Evolutionary conservation across 2,113 vertebrate genomes (phyloP).

Genomic region (Dicrurus megarhynchus): DNA sequence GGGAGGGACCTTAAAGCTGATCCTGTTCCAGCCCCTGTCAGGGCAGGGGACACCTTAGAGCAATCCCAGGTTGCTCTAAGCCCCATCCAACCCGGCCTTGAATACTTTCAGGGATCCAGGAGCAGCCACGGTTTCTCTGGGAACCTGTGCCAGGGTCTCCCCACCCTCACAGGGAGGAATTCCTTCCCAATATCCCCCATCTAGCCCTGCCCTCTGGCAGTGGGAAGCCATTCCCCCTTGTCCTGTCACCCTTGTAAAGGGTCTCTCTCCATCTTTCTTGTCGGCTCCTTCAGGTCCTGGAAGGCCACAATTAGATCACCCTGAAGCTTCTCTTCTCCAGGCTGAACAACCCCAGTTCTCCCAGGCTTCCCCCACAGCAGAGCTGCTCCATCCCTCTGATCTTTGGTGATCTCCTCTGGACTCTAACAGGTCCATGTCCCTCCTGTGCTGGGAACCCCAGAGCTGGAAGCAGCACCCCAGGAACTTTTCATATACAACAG

Average conservation of each 20-base stretch:
- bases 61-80: rapidly evolving
- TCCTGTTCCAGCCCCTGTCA: not conserved
- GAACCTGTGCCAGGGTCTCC: not conserved
- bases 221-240: not conserved
- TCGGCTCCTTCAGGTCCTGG: not conserved
- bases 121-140: not conserved
- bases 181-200: not conserved
- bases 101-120: not conserved
- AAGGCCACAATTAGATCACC: not conserved
- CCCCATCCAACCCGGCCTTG: not conserved
- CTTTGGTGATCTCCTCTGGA: not conserved
- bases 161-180: rapidly evolving
- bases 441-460: not conserved
- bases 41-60: not conserved
- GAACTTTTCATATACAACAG: not conserved
- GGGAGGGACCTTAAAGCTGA: not conserved
- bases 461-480: not conserved
- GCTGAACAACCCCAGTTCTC: not conserved
- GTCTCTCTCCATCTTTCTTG: not conserved
- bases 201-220: rapidly evolving
- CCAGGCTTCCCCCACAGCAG: not conserved
- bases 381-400: not conserved
- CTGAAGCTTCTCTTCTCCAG: not conserved
- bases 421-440: not conserved
- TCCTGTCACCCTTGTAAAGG: not conserved